Conservation (phyloP, 2,797 vertebrate species). For the Enteromius treurensis region DNA sequence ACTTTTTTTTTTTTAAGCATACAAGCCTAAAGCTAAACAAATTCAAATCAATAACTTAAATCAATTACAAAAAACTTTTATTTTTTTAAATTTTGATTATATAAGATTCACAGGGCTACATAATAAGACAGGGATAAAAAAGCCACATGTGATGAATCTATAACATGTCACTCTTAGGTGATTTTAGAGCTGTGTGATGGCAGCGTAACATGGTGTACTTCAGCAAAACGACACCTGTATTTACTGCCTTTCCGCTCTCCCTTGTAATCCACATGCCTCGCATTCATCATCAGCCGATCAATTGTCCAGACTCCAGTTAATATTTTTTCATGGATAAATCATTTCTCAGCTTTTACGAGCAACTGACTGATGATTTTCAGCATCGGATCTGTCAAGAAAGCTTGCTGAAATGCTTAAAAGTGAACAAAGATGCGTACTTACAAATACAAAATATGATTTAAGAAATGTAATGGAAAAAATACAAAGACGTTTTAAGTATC, state of each 20-base stretch:
- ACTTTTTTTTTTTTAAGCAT: neutral
- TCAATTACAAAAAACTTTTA: neutral
- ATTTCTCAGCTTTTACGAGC: slow-evolving; percentile 69
- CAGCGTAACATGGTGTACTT: slow-evolving; percentile 34
- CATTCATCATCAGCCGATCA: slow-evolving; percentile 69
- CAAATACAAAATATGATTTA: neutral
- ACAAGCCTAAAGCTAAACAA: neutral
- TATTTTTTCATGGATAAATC: slow-evolving; percentile 70
- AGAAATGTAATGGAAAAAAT: neutral
- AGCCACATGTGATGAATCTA: slow-evolving; percentile 39
- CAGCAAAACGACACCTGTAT: slow-evolving; percentile 50
- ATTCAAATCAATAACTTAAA: neutral
- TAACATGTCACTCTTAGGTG: slow-evolving; percentile 32
- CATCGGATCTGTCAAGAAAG: slow-evolving; percentile 37
- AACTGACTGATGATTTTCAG: slow-evolving; percentile 62
- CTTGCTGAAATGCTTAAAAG: slow-evolving; percentile 27
- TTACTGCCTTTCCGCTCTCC: slow-evolving; percentile 58
- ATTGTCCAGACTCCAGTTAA: slow-evolving; percentile 68
- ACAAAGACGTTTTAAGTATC: neutral
- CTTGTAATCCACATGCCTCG: slow-evolving; percentile 60
- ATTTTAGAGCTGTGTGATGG: slow-evolving; percentile 34
- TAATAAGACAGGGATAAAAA: neutral
- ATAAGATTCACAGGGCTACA: neutral
- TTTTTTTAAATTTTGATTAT: neutral
- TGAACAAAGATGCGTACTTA: slow-evolving; percentile 16